Evolutionary conservation across 2,797 vertebrate genomes (phyloP).

Genomic region (Protonibea diacanthus): DNA sequence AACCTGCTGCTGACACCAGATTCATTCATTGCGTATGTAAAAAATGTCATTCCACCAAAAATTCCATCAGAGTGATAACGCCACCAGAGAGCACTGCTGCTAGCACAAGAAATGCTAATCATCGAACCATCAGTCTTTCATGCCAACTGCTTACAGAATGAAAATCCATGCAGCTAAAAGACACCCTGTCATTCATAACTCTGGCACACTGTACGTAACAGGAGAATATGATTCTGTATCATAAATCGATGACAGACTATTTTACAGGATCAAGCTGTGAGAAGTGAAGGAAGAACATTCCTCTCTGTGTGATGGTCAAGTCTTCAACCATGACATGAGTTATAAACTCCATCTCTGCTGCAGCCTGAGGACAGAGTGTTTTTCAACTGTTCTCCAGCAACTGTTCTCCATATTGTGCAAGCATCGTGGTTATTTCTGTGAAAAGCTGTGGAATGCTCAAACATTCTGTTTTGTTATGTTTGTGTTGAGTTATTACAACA

Average conservation of each 20-base stretch:
- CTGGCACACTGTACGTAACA: too few species aligned
- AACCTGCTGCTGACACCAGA: too few species aligned
- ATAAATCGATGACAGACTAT: not conserved
- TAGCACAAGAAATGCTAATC: too few species aligned
- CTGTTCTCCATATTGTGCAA: not conserved
- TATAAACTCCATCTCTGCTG: not conserved
- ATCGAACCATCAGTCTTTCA: too few species aligned
- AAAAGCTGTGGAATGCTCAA: not conserved
- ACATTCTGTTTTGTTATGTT: not conserved
- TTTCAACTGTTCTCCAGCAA: not conserved
- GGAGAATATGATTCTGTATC: not conserved
- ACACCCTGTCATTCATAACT: too few species aligned
- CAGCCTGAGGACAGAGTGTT: not conserved
- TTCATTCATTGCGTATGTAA: too few species aligned
- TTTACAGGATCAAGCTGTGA: not conserved
- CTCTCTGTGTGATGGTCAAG: not conserved
- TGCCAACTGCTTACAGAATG: too few species aligned
- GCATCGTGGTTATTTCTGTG: not conserved
- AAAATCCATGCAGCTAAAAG: too few species aligned
- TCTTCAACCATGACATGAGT: not conserved
- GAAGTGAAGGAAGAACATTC: not conserved
- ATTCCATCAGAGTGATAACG: too few species aligned
- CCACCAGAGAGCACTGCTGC: too few species aligned
- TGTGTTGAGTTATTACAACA: not conserved
- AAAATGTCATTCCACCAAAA: too few species aligned